Percentiles rank a stretch among this genome's conserved stretches.
Evolutionary conservation across 2,888 invertebrate genomes (phyloP).

Genomic region (Ferrisia virgata): DNA sequence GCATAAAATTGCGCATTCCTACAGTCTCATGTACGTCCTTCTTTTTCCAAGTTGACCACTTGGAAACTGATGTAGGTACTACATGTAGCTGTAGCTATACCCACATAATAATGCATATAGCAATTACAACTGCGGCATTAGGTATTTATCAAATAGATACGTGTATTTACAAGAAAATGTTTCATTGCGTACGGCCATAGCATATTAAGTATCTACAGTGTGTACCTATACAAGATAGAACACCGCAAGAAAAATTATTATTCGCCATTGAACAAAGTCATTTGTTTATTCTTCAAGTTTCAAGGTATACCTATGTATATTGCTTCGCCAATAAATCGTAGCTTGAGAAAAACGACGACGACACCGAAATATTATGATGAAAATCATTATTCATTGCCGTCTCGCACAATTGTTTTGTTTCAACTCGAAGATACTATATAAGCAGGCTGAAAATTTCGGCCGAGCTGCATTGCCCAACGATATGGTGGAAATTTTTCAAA

Average conservation of each 20-base stretch:
- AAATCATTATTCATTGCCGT: neutral
- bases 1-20: too few relatives aligned
- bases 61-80: neutral
- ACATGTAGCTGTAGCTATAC: neutral
- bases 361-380: neutral
- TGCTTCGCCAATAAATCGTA: neutral
- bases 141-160: neutral
- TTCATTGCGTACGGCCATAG: neutral
- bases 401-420: neutral
- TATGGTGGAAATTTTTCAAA: too few relatives aligned
- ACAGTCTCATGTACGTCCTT: too few relatives aligned
- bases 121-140: neutral
- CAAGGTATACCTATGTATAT: neutral
- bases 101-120: neutral
- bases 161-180: neutral
- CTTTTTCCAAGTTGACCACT: neutral
- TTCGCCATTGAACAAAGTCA: conserved; percentile 12
- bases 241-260: neutral
- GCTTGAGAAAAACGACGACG: neutral
- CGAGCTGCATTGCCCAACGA: too few relatives aligned
- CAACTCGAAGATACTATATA: neutral
- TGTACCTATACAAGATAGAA: neutral
- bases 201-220: neutral
- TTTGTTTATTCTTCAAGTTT: conserved; percentile 10
- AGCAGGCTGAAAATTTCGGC: too few relatives aligned